These are phyloP conservation scores for Tiaroga cobitis DNA, from an alignment of 2,797 vertebrate genomes.

Conservation along the genomic window DNA sequence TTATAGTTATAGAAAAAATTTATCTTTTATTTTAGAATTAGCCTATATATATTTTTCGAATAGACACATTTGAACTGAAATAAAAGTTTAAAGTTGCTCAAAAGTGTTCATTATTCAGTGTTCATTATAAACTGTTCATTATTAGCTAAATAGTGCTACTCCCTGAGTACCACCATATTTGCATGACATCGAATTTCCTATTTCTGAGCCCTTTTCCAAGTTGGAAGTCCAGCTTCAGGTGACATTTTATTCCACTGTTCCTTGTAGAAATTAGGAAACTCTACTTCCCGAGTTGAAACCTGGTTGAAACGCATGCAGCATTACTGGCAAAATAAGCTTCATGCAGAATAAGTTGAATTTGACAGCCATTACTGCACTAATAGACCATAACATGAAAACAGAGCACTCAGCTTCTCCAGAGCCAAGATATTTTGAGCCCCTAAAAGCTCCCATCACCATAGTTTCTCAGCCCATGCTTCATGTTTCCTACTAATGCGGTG, in stretches of 20 bases:
- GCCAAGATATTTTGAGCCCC: conserved; percentile 22
- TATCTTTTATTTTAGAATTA: not conserved
- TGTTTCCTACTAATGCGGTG: conserved; percentile 1
- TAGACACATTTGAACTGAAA: not conserved
- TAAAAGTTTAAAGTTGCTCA: not conserved
- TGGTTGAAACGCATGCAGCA: not conserved
- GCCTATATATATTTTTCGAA: not conserved
- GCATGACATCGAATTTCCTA: not conserved
- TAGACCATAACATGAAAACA: conserved; percentile 45
- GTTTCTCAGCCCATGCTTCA: conserved; percentile 11
- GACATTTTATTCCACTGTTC: not conserved
- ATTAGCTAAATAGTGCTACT: not conserved
- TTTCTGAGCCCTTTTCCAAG: not conserved
- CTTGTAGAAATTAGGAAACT: not conserved
- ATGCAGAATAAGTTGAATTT: conserved; percentile 32
- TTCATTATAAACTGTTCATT: not conserved
- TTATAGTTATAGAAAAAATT: too few relatives aligned
- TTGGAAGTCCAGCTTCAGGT: not conserved
- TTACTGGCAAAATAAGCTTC: conserved; percentile 45
- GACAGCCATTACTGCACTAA: conserved; percentile 47
- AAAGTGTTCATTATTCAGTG: too few relatives aligned
- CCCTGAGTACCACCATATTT: not conserved
- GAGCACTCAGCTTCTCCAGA: conserved; percentile 21
- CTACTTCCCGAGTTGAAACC: not conserved
- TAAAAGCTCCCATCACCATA: not conserved